Conservation (phyloP, 2,888 invertebrate species). For the Aphrophora alni region DNA sequence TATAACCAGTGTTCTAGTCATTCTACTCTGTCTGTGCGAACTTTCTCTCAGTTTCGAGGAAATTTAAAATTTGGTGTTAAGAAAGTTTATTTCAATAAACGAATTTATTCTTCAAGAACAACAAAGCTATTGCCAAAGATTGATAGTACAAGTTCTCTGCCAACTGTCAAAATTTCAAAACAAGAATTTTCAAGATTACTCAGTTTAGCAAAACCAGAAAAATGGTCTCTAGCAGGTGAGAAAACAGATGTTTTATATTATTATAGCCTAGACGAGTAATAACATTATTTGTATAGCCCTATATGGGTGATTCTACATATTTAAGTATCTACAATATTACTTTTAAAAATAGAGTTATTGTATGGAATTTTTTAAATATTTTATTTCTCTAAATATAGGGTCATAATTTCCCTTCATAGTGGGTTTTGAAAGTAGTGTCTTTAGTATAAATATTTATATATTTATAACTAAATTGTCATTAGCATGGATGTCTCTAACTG, state of each 20-base stretch:
- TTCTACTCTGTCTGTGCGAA: neutral
- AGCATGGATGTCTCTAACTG: no score
- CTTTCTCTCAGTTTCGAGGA: neutral
- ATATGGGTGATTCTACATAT: no score
- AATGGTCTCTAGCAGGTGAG: conserved; percentile 48
- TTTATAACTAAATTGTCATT: no score
- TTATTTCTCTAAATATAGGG: no score
- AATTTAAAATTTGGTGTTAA: neutral
- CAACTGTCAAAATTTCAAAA: conserved; percentile 23
- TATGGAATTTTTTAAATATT: no score
- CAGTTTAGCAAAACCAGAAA: conserved; percentile 49
- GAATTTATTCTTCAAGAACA: neutral
- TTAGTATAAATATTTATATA: no score
- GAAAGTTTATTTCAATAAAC: neutral
- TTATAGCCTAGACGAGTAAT: no score
- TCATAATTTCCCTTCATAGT: no score
- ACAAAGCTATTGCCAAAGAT: neutral
- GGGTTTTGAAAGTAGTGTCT: no score
- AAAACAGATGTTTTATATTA: neutral
- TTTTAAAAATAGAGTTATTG: no score
- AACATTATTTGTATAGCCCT: no score
- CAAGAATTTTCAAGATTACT: conserved; percentile 48
- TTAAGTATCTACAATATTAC: no score
- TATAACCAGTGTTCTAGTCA: conserved; percentile 29
- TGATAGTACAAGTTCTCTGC: neutral